Conservation (phyloP, 2,888 invertebrate species). For the Idaea dimidiata region DNA sequence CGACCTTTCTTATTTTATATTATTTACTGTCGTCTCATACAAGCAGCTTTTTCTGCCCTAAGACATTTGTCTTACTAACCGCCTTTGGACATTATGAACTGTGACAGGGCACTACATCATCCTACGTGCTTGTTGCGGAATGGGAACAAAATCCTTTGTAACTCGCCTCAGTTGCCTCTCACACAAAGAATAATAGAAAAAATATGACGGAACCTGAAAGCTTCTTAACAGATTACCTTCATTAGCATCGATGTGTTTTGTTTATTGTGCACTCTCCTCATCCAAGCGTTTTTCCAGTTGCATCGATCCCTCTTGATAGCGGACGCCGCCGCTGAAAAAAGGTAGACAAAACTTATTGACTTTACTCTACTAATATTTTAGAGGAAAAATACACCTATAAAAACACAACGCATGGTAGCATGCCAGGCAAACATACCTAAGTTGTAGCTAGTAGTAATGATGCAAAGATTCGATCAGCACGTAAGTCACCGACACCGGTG, state of each 20-base stretch:
- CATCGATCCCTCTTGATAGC: no score
- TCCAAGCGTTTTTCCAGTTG: neutral
- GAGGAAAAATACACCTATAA: no score
- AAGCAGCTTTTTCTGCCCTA: constrained; percentile 5
- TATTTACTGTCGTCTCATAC: constrained; percentile 1
- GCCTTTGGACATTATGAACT: constrained; percentile 36
- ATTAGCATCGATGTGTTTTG: neutral
- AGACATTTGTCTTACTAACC: constrained; percentile 41
- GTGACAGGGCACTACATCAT: constrained; percentile 39
- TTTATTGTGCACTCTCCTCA: neutral
- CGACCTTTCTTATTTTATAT: constrained; percentile 2
- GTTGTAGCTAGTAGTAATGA: no score
- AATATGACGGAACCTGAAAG: constrained; percentile 6
- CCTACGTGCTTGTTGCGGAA: constrained; percentile 32
- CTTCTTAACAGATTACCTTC: constrained; percentile 1
- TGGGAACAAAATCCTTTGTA: constrained; percentile 23
- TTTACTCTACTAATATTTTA: no score
- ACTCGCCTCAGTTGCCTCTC: constrained; percentile 14
- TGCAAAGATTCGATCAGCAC: no score
- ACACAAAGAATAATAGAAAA: constrained; percentile 17
- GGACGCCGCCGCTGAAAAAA: no score
- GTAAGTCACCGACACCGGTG: no score
- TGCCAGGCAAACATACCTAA: no score
- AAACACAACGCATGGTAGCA: no score
- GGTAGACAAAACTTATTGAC: no score